Percentiles rank a stretch among this genome's conserved stretches.
These are phyloP conservation scores for Psammodynastes pulverulentus DNA, from an alignment of 2,113 vertebrate genomes.

Conservation along the genomic window DNA sequence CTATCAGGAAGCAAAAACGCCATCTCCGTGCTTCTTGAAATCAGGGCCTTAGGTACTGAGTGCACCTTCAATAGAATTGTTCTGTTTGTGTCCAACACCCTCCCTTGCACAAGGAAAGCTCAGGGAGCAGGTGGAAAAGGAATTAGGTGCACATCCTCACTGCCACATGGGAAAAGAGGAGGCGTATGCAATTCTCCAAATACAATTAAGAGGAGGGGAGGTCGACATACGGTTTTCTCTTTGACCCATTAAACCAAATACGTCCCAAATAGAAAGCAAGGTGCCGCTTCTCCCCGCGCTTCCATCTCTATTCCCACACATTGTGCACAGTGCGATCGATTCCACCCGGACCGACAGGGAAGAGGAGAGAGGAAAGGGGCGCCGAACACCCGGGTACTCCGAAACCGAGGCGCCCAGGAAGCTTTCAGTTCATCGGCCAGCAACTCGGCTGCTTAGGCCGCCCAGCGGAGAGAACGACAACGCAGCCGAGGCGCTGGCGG, in stretches of 20 bases:
- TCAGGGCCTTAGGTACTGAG: neutral
- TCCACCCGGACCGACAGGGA: neutral
- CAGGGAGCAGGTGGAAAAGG: no score
- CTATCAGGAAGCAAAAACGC: neutral
- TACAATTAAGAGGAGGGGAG: no score
- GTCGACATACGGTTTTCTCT: neutral
- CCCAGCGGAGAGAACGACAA: conserved; percentile 1
- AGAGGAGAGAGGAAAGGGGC: neutral
- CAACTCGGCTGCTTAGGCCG: conserved; percentile 9
- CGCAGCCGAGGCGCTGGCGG: neutral
- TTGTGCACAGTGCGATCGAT: neutral
- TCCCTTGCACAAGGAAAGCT: neutral
- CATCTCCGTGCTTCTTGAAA: neutral
- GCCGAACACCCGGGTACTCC: neutral
- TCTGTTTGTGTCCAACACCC: neutral
- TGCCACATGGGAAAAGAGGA: no score
- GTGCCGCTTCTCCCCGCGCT: neutral
- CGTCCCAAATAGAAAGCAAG: neutral
- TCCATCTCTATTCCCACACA: neutral
- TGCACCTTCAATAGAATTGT: neutral
- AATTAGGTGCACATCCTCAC: no score
- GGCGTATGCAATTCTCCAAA: no score
- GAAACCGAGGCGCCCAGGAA: neutral
- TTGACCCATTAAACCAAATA: neutral
- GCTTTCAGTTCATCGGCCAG: neutral